Conservation (phyloP, 1,140 invertebrate species). For the Pachyrhynchus sulphureomaculatus region DNA sequence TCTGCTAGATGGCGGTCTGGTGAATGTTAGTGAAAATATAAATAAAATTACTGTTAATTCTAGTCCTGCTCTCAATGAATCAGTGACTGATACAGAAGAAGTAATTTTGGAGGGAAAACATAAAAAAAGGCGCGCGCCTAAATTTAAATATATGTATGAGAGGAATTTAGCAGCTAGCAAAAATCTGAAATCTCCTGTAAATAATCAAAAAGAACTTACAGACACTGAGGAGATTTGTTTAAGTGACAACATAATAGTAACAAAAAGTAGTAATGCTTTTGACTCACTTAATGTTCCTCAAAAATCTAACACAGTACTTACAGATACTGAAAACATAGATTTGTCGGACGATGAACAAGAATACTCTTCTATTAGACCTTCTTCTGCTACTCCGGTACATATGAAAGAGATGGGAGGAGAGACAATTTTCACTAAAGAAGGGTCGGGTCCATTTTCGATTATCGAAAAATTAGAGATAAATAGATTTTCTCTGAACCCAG, state of each 20-base stretch:
- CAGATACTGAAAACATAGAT: slow-evolving; percentile 41
- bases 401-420: slow-evolving; percentile 38
- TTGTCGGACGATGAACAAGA: slow-evolving; percentile 45
- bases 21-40: slow-evolving; percentile 38
- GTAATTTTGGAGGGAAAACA: slow-evolving; percentile 47
- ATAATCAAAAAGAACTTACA: slow-evolving; percentile 41
- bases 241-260: slow-evolving; percentile 47
- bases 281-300: background rate
- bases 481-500: background rate
- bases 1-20: slow-evolving; percentile 42
- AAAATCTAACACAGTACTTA: slow-evolving; percentile 2
- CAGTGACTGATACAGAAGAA: slow-evolving; percentile 57
- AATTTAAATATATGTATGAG: slow-evolving; percentile 31
- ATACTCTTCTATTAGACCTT: slow-evolving; percentile 19
- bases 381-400: slow-evolving; percentile 39
- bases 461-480: slow-evolving; percentile 29
- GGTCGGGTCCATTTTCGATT: slow-evolving; percentile 37
- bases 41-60: background rate
- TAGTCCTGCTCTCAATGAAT: slow-evolving; percentile 35
- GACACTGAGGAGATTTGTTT: slow-evolving; percentile 59
- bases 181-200: slow-evolving; percentile 3
- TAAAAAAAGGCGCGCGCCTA: slow-evolving; percentile 27
- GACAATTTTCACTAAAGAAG: slow-evolving; percentile 43
- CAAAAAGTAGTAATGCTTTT: background rate
- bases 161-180: slow-evolving; percentile 3